These are phyloP conservation scores for Drosophila littoralis DNA, from an alignment of 1,140 invertebrate species.

Conservation along the genomic window DNA sequence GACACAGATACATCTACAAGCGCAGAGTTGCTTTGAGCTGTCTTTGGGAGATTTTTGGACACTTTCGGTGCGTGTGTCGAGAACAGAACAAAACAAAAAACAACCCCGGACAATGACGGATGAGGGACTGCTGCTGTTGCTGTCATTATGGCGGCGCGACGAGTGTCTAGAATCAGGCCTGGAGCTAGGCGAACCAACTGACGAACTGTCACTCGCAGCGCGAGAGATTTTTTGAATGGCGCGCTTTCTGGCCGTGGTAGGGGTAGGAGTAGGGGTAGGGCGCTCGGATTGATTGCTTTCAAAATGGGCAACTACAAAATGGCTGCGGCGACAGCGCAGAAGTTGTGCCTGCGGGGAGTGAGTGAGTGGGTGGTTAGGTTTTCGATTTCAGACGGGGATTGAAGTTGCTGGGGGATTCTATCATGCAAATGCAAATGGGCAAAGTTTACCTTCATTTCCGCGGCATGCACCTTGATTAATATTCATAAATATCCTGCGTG, in stretches of 20 bases:
- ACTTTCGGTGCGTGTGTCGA: slow-evolving; percentile 60
- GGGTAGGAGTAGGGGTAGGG: no score
- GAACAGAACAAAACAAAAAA: slow-evolving; percentile 14
- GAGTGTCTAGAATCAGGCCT: slow-evolving; percentile 69
- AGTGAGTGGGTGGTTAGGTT: not conserved
- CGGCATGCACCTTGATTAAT: slow-evolving; percentile 65
- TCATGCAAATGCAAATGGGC: slow-evolving; percentile 38
- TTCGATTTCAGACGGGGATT: not conserved
- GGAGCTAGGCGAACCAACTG: slow-evolving; percentile 48
- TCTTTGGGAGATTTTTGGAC: slow-evolving; percentile 74
- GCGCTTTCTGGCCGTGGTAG: slow-evolving; percentile 23
- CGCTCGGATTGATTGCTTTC: slow-evolving; percentile 73
- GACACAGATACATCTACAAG: slow-evolving; percentile 33
- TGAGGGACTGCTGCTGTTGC: slow-evolving; percentile 41
- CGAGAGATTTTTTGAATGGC: slow-evolving; percentile 52
- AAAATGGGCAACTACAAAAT: slow-evolving; percentile 57
- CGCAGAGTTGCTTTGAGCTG: slow-evolving; percentile 68
- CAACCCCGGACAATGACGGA: slow-evolving; percentile 76
- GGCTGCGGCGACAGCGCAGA: slow-evolving; percentile 29
- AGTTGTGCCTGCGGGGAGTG: slow-evolving; percentile 6
- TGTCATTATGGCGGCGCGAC: slow-evolving; percentile 70
- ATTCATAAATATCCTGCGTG: slow-evolving; percentile 73
- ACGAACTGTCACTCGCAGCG: slow-evolving; percentile 75
- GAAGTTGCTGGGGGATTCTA: not conserved
- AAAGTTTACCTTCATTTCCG: slow-evolving; percentile 50